Percentiles rank a stretch among this genome's conserved stretches.
These are phyloP conservation scores for Alouatta palliata DNA, from an alignment of 2,113 vertebrate genomes.

Conservation along the genomic window DNA sequence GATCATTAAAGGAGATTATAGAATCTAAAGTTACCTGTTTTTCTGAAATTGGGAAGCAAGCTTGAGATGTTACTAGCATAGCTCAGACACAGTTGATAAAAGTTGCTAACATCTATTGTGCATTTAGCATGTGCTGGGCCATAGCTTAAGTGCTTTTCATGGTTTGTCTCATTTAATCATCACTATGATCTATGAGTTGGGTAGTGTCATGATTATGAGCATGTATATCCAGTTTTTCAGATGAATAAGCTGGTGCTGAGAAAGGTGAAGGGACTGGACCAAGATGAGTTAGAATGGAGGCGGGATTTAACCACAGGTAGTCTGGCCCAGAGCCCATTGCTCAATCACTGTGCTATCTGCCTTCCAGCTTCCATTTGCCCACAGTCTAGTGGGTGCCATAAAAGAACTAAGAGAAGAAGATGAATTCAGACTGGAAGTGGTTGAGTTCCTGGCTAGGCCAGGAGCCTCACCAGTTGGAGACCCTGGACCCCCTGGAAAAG, in stretches of 20 bases:
- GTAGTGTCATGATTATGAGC: not conserved
- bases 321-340: not conserved
- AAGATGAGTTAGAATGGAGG: not conserved
- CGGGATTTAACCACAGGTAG: not conserved
- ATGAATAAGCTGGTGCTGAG: not conserved
- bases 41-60: conserved; percentile 28
- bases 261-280: not conserved
- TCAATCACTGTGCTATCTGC: not conserved
- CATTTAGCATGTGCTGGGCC: not conserved
- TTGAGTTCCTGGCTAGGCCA: not conserved
- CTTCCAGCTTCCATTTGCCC: not conserved
- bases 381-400: not conserved
- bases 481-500: not conserved
- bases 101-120: not conserved
- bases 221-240: not conserved
- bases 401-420: not conserved
- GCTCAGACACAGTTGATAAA: not conserved
- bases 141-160: not conserved
- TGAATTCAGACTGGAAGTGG: not conserved
- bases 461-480: not conserved
- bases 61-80: not conserved
- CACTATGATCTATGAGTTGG: not conserved
- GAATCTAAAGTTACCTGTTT: conserved; percentile 22
- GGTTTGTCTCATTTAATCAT: not conserved
- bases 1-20: conserved; percentile 20